Base-by-base conservation (phyloP, 2,113 vertebrate species). In the Tapirus terrestris region DNA sequence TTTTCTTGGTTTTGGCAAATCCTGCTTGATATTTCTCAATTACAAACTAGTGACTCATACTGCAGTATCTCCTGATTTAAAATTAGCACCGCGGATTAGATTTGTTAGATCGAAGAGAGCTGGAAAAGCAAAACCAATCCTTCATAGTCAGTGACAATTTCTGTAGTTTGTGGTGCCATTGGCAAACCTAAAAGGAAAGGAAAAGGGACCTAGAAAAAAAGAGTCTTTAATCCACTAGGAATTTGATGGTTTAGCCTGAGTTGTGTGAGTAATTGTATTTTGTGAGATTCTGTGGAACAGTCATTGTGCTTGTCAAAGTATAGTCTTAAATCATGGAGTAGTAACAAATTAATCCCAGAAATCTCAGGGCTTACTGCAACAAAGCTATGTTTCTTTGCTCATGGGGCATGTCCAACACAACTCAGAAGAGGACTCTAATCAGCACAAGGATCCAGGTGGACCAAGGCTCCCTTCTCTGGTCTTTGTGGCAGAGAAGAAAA, bases 31-130 rank as follows among this genome's bases (percentile, higher is more conserved):
- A 92, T 98, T 98, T 98, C 95, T 97, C 97, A 96, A 39, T 97
- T 97, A 96, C 70, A 67, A 92, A 92, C 60, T n/a, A 82, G 76
- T 97, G 97, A 97, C 80, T 97, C 96, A 97, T 58, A 61, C 14
- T 70, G 86, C 43, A 92, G 95, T 83, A 92, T 91, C 97, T 96
- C 65, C 63, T 29, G 39, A 89, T 92, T 95, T 97, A 97, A 97
- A 97, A 92, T 96, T 80, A 96, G 94, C 90, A 89, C 65, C 51
- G 68, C 95, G 95, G 94, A 97, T 95, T 97, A 95, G 83, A 91
- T 87, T 90, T 90, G 92, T 96, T 96, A 97, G 96, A 84, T 86
- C 2, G 0, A 63, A 90, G 95, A 63, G 63, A 43, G n/a, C 80
- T 75, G 14, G 67, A 67, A 81, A 92, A 79, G 87, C 31, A 87